A percentile compares a stretch with the other conserved stretches of the same genome.
These are phyloP conservation scores for Melanargia galathea DNA, from an alignment of 2,888 invertebrate genomes.

Conservation along the genomic window DNA sequence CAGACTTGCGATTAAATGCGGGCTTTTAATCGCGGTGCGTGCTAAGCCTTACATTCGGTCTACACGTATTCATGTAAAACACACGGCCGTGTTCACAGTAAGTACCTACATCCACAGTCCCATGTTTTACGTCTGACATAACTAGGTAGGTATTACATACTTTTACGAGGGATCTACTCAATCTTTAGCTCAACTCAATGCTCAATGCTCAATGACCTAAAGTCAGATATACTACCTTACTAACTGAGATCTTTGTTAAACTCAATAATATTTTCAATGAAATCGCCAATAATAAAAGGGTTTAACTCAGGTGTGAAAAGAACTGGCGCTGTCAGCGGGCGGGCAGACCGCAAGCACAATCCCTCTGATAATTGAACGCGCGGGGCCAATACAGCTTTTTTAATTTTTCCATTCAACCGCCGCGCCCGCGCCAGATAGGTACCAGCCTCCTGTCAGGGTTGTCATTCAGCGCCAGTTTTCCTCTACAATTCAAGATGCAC, in stretches of 20 bases:
- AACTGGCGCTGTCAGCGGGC: conserved; percentile 56
- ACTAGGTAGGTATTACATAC: no score
- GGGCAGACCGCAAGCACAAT: conserved; percentile 57
- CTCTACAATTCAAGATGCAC: no score
- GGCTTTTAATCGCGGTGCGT: not conserved
- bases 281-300: conserved; percentile 53
- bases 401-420: conserved; percentile 70
- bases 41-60: no score
- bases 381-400: conserved; percentile 75
- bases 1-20: not conserved
- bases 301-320: conserved; percentile 66
- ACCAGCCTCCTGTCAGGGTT: conserved; percentile 52
- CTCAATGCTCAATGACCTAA: no score
- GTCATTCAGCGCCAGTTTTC: conserved; percentile 27
- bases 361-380: conserved; percentile 74
- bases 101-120: no score
- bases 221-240: no score
- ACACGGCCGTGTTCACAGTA: no score
- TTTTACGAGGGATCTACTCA: no score
- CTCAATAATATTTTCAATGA: conserved; percentile 5
- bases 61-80: no score
- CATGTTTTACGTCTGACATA: no score
- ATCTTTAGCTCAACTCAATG: no score
- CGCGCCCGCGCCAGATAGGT: conserved; percentile 50
- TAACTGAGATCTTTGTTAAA: no score